Base-by-base conservation (phyloP, 2,888 invertebrate species). In the Lepidochrysops patricia region DNA sequence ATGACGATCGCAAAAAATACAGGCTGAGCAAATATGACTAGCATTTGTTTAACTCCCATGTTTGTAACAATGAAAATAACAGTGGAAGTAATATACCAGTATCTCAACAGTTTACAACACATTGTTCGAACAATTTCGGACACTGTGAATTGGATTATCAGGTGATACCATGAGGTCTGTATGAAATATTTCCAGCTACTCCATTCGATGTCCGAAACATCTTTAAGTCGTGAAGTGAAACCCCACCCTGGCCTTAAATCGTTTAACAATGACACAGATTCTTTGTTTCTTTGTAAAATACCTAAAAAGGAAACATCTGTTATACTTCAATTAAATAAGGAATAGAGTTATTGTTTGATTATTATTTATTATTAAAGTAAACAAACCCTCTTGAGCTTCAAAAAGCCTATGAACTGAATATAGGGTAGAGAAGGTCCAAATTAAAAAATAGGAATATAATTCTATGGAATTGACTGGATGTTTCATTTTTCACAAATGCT, bases 171-270 rank as follows among this genome's bases (percentile, higher is more conserved):
- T 58, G 91, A 76, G 63, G 76, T 79, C 50, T 79, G 74, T 58
- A 92, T 74, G 60, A 91, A 88, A 65, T 82, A 90, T 69, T 91
- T 90, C 90, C 92, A 93, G 61, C 90, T 86, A 70, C 80, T 90
- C 95, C 95, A 95, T 84, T 95, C 95, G 72, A 90, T 84, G 80
- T 95, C 95, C 19, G 94, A 91, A 25, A 84, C 79, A 82, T 95
- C 95, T 80, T 91, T 91, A 64, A 88, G 89, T 68, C 90, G 84
- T 27, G 82, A 76, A 56, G 92, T 67, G 68, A 91, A 79, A 7
- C 71, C 68, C 92, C 92, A 93, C 32, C 93, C 93, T 58, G 84
- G 77, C 65, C 76, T 76, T 68, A 93, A 91, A 73, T 92, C 93
- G 63, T 69, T 72, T 35, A 85, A 66, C 37, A 71, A 64, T 60